Evolutionary conservation across 2,113 vertebrate species (phyloP).

Genomic region (Craseonycteris thonglongyai): DNA sequence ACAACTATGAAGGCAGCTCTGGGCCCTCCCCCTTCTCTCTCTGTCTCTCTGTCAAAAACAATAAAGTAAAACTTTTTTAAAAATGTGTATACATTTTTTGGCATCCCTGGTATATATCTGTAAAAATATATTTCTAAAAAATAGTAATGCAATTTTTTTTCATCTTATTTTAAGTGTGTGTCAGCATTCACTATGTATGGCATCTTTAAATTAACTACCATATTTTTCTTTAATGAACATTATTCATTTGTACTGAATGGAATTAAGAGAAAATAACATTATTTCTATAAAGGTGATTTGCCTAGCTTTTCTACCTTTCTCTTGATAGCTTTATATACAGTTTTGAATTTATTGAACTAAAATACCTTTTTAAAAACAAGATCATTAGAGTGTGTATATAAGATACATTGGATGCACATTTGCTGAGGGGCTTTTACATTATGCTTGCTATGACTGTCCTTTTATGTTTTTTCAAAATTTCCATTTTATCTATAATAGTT

Average conservation of each 20-base stretch:
- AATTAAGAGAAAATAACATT: slow-evolving; percentile 10
- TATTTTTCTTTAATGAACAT: slow-evolving; percentile 19
- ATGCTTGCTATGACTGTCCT: neutral
- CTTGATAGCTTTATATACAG: neutral
- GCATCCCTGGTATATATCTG: too few species aligned
- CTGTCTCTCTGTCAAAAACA: too few species aligned
- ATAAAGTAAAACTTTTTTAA: too few species aligned
- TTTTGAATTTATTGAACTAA: neutral
- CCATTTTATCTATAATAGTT: neutral
- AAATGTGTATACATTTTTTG: too few species aligned
- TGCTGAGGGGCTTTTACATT: neutral
- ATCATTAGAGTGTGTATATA: neutral
- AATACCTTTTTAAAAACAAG: neutral
- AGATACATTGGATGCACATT: neutral
- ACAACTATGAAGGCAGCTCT: too few species aligned
- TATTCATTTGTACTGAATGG: neutral
- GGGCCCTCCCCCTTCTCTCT: too few species aligned
- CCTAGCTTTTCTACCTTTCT: neutral
- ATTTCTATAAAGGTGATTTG: neutral
- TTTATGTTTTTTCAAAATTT: neutral
- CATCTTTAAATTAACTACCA: slow-evolving; percentile 5
- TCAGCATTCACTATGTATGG: neutral
- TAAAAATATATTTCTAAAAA: neutral
- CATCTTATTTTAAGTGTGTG: neutral
- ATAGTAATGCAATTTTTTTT: neutral